phyloP scores from a whole-genome alignment of 2,797 vertebrate species.

The Myotis findleyi region DNA sequence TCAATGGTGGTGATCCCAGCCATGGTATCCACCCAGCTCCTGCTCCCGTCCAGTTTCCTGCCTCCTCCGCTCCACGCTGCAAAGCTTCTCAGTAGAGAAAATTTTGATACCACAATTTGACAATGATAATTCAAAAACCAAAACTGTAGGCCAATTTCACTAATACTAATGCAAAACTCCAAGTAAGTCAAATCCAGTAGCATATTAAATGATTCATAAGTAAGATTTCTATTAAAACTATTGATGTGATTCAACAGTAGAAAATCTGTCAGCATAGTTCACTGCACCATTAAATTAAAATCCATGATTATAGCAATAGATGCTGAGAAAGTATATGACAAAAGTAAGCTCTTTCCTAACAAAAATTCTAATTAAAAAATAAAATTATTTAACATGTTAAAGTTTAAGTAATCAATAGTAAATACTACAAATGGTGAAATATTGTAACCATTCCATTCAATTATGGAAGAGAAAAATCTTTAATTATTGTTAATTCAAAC shows the following conservation, averaged over 20 bases:
- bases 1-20: no score
- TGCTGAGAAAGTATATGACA: background rate
- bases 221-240: conserved; percentile 4
- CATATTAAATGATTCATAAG: background rate
- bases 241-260: background rate
- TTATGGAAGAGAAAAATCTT: background rate
- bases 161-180: background rate
- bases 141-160: background rate
- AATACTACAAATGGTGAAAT: background rate
- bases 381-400: background rate
- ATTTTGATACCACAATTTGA: background rate
- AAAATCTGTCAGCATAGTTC: background rate
- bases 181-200: background rate
- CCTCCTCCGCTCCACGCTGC: no score
- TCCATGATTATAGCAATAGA: background rate
- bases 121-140: background rate
- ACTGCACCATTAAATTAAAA: background rate
- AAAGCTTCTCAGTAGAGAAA: background rate
- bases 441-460: background rate
- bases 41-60: no score
- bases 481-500: background rate
- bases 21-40: no score
- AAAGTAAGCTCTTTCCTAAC: background rate
- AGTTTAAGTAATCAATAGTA: background rate
- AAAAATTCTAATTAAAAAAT: background rate